phyloP scores from a whole-genome alignment of 1,140 invertebrate species.

The Antheraea pernyi region DNA sequence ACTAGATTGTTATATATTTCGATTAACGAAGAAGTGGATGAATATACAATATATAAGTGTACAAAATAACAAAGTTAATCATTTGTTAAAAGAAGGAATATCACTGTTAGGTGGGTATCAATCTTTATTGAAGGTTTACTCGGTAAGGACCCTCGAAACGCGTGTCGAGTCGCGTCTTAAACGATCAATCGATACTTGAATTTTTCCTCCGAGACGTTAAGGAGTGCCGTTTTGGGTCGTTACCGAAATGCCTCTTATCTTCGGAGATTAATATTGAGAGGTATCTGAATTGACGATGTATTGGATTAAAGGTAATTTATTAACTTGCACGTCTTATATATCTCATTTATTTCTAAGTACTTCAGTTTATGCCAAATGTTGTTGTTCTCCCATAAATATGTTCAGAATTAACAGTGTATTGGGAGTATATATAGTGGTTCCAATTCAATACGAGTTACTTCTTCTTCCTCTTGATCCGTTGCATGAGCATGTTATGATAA shows the following conservation, averaged over 20 bases:
- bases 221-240: constrained; percentile 26
- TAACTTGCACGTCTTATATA: no score
- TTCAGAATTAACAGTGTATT: no score
- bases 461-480: no score
- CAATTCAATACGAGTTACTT: no score
- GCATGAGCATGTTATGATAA: no score
- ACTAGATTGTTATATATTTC: no score
- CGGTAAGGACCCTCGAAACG: constrained; percentile 19
- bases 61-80: constrained; percentile 3
- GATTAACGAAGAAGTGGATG: no score
- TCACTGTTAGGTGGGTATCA: neutral
- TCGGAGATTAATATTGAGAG: constrained; percentile 31
- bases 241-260: constrained; percentile 33
- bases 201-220: constrained; percentile 26
- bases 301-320: constrained; percentile 20
- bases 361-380: no score
- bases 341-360: no score
- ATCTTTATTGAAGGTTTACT: constrained; percentile 24
- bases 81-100: neutral
- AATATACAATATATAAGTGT: no score
- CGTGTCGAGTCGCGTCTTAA: constrained; percentile 14
- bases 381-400: no score
- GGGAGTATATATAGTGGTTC: no score
- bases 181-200: constrained; percentile 35
- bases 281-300: constrained; percentile 3